Conservation (phyloP, 2,888 invertebrate species). For the Digitonthophagus gazella region DNA sequence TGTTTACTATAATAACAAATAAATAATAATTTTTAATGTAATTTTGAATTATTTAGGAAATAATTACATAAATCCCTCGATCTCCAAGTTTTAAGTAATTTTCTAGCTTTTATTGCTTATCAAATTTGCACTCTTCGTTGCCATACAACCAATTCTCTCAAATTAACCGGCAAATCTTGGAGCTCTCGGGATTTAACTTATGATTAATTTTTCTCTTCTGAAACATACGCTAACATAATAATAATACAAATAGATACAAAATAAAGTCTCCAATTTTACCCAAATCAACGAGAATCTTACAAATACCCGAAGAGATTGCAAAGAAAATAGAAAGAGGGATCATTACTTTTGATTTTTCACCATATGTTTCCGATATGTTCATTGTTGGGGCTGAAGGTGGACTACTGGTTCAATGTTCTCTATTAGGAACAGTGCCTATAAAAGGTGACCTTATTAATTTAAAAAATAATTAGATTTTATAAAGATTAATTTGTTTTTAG, state of each 20-base stretch:
- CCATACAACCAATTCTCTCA: no score
- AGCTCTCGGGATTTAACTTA: no score
- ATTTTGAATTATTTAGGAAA: no score
- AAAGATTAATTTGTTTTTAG: constrained; percentile 31
- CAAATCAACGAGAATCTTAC: constrained; percentile 25
- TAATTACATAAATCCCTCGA: no score
- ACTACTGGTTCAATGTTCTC: constrained; percentile 47
- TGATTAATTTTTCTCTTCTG: no score
- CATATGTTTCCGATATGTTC: constrained; percentile 45
- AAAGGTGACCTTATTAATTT: constrained; percentile 35
- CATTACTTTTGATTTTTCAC: constrained; percentile 49
- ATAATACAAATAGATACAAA: constrained; percentile 45
- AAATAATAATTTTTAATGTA: no score
- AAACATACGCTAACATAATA: no score
- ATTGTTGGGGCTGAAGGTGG: constrained; percentile 51
- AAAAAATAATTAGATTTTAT: not conserved
- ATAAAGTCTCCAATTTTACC: constrained; percentile 43
- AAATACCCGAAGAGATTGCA: constrained; percentile 29
- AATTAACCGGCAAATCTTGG: no score
- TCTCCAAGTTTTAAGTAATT: no score
- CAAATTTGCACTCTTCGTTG: no score
- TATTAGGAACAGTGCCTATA: constrained; percentile 43
- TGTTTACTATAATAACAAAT: no score
- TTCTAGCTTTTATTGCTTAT: no score
- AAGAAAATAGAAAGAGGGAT: constrained; percentile 43